These are phyloP conservation scores for Phasia obesa DNA, from an alignment of 2,888 invertebrate genomes.

Conservation along the genomic window DNA sequence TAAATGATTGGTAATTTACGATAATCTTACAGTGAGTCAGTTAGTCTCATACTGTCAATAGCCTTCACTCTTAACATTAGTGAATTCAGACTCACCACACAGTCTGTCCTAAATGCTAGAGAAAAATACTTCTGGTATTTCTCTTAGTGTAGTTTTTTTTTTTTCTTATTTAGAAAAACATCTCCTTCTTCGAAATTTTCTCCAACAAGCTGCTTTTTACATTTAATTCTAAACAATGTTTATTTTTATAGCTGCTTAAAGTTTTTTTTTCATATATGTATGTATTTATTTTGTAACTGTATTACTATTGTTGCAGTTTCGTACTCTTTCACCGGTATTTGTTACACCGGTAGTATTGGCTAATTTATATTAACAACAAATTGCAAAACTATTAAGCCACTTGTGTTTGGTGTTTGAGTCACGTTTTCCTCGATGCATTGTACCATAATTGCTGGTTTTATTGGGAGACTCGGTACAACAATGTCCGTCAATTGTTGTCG, in stretches of 20 bases:
- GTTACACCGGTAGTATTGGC: conserved; percentile 44
- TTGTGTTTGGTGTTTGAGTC: conserved; percentile 68
- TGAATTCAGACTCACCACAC: too few relatives aligned
- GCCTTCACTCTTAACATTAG: too few relatives aligned
- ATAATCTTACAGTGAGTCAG: too few relatives aligned
- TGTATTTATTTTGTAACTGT: conserved; percentile 44
- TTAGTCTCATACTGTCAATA: too few relatives aligned
- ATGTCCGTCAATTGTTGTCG: conserved; percentile 60
- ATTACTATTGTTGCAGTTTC: conserved; percentile 26
- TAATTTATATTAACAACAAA: conserved; percentile 69
- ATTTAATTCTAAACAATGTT: conserved; percentile 42
- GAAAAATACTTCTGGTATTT: too few relatives aligned
- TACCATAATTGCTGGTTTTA: conserved; percentile 62
- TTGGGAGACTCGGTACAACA: conserved; percentile 50
- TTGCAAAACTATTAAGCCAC: conserved; percentile 67
- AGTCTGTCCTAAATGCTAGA: too few relatives aligned
- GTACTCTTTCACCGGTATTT: background rate
- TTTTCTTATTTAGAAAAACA: background rate
- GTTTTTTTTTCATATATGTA: too few relatives aligned
- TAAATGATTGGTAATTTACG: too few relatives aligned
- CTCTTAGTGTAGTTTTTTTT: conserved; percentile 17
- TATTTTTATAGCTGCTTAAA: conserved; percentile 48
- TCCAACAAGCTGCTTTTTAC: conserved; percentile 33
- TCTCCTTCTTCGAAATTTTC: conserved; percentile 22
- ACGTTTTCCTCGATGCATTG: conserved; percentile 59